Evolutionary conservation across 2,113 vertebrate species (phyloP).

Genomic region (Cervus canadensis): DNA sequence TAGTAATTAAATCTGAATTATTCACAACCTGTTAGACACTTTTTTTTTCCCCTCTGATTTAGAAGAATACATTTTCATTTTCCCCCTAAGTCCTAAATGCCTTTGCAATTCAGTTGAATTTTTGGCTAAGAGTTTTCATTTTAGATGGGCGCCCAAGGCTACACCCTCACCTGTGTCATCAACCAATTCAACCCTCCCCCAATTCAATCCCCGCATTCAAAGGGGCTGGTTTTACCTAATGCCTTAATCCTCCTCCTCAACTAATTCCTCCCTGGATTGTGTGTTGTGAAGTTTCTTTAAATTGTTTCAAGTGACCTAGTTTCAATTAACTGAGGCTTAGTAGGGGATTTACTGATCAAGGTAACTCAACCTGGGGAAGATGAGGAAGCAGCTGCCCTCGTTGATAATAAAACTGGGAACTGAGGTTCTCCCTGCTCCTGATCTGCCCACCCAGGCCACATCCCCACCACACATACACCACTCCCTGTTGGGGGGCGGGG

Average conservation of each 20-base stretch:
- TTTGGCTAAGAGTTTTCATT: not conserved
- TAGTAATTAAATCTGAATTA: constrained; percentile 71
- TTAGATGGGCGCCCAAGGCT: not conserved
- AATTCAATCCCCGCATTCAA: not conserved
- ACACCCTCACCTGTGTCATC: not conserved
- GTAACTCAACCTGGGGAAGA: not conserved
- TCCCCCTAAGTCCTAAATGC: not conserved
- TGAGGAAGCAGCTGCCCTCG: not conserved
- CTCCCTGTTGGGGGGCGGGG: not conserved
- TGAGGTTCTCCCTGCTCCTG: not conserved
- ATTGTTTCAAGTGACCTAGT: not conserved
- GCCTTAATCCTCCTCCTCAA: not conserved
- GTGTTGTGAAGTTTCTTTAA: not conserved
- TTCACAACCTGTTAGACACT: constrained; percentile 67
- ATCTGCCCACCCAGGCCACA: not conserved
- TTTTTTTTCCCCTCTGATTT: not conserved
- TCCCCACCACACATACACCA: not conserved
- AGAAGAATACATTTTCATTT: constrained; percentile 32
- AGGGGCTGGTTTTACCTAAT: not conserved
- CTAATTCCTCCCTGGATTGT: not conserved
- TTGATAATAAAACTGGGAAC: not conserved
- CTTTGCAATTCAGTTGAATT: not conserved
- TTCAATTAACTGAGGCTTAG: constrained; percentile 12
- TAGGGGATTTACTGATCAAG: not conserved
- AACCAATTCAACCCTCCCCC: not conserved